Evolutionary conservation across 2,888 invertebrate genomes (phyloP).

Genomic region (Drosophila parthenogenetica): DNA sequence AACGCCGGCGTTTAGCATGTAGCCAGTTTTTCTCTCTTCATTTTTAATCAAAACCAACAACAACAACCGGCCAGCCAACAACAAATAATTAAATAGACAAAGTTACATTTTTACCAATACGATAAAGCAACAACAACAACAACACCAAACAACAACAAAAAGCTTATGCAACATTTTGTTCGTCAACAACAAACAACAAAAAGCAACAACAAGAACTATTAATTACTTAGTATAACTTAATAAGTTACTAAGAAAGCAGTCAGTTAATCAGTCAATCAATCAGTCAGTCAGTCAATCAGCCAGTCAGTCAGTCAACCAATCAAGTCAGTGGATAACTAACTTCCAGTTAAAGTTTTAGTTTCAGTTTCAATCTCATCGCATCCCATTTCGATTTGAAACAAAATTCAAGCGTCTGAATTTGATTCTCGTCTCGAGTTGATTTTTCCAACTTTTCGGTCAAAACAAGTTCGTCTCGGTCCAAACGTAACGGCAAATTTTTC

Average conservation of each 20-base stretch:
- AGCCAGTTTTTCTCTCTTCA: constrained; percentile 75
- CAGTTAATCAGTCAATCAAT: constrained; percentile 58
- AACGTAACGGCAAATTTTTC: constrained; percentile 57
- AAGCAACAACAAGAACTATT: constrained; percentile 36
- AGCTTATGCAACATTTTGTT: constrained; percentile 68
- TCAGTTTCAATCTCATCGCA: constrained; percentile 35
- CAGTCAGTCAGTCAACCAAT: constrained; percentile 48
- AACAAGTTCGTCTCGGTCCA: constrained; percentile 66
- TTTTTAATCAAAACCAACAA: constrained; percentile 65
- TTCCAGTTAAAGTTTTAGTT: constrained; percentile 48
- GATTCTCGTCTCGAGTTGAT: constrained; percentile 67
- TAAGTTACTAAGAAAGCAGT: constrained; percentile 59
- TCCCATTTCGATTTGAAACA: constrained; percentile 76
- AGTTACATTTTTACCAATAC: constrained; percentile 76
- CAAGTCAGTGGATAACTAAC: constrained; percentile 47
- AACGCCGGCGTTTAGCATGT: constrained; percentile 74
- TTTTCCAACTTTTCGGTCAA: constrained; percentile 70
- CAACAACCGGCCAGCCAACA: constrained; percentile 78
- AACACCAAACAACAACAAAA: constrained; percentile 50
- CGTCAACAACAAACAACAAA: constrained; percentile 62
- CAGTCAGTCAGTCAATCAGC: constrained; percentile 49
- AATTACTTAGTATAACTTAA: constrained; percentile 24
- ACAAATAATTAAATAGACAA: constrained; percentile 79
- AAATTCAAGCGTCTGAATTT: constrained; percentile 83
- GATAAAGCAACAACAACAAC: constrained; percentile 57